Evolutionary conservation across 2,888 invertebrate genomes (phyloP).

Genomic region (Acholoe squamosa): DNA sequence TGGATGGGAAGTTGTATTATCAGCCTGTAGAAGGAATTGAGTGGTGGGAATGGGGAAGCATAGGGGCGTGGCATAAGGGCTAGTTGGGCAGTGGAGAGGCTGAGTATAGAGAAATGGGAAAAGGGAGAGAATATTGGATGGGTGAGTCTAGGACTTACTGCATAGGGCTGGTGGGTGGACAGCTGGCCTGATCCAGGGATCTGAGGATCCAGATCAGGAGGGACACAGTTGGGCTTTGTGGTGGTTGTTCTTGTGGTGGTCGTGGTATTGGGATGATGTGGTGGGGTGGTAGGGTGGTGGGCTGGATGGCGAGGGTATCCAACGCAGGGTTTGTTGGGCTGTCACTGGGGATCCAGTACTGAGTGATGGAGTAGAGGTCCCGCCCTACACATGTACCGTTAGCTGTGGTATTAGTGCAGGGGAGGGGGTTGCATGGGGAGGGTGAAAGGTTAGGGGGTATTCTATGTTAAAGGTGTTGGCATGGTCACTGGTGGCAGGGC

Average conservation of each 20-base stretch:
- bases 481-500: no score
- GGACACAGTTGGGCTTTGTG: no score
- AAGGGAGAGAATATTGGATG: not conserved
- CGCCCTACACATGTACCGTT: not conserved
- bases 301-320: no score
- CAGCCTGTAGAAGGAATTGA: not conserved
- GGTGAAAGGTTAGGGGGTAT: no score
- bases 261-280: not conserved
- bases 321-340: not conserved
- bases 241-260: not conserved
- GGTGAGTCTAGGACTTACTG: no score
- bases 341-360: conserved; percentile 18
- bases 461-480: no score
- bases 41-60: not conserved
- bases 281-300: not conserved
- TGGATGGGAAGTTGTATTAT: conserved; percentile 10
- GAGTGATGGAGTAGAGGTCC: conserved; percentile 12
- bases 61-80: not conserved
- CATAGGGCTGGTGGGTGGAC: not conserved
- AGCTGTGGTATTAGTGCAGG: no score
- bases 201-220: not conserved
- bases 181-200: conserved; percentile 3
- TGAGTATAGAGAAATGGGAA: not conserved
- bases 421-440: no score
- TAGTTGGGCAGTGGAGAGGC: not conserved